Conservation (phyloP, 2,113 vertebrate genomes). For the Echinops telfairi region DNA sequence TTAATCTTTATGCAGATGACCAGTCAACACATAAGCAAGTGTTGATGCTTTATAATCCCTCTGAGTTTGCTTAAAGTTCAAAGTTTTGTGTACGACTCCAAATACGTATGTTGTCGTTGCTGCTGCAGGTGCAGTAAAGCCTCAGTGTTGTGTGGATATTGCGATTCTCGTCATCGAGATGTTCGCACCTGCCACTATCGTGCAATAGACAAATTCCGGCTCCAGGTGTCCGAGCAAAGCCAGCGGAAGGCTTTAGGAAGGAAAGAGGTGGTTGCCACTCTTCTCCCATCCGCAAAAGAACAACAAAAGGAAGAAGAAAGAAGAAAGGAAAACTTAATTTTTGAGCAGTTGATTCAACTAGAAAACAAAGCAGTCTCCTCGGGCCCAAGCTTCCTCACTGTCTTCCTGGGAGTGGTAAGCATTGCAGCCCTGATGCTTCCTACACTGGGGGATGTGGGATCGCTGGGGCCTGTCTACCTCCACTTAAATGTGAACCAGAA, state of each 20-base stretch:
- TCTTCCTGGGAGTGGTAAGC: constrained; percentile 97
- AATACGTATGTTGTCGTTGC: constrained; percentile 98
- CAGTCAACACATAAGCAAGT: constrained; percentile 99
- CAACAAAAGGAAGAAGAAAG: constrained; percentile 94
- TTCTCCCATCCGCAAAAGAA: constrained; percentile 96
- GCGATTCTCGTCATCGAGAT: constrained; percentile 95
- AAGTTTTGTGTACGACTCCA: constrained; percentile 99
- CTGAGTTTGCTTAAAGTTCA: constrained; percentile 99
- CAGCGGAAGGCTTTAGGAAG: constrained; percentile 96
- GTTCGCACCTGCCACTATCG: constrained; percentile 96
- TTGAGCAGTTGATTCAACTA: constrained; percentile 96
- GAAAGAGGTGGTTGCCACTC: constrained; percentile 96
- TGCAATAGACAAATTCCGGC: constrained; percentile 97
- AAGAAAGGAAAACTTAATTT: constrained; percentile 95
- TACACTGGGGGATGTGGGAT: constrained; percentile 97
- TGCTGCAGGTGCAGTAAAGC: constrained; percentile 97
- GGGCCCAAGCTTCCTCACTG: constrained; percentile 96
- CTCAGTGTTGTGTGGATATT: constrained; percentile 99
- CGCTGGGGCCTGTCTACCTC: constrained; percentile 99
- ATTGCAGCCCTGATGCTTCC: constrained; percentile 98
- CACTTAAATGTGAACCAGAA: constrained; percentile 99
- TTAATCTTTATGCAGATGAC: constrained; percentile 98
- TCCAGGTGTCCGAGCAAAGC: constrained; percentile 98
- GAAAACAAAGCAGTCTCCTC: constrained; percentile 93
- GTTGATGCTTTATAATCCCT: constrained; percentile 99